Evolutionary conservation across 2,888 invertebrate genomes (phyloP), one percentile per base, ranked within the genome.

Genomic region (Synanthedon myopaeformis): DNA sequence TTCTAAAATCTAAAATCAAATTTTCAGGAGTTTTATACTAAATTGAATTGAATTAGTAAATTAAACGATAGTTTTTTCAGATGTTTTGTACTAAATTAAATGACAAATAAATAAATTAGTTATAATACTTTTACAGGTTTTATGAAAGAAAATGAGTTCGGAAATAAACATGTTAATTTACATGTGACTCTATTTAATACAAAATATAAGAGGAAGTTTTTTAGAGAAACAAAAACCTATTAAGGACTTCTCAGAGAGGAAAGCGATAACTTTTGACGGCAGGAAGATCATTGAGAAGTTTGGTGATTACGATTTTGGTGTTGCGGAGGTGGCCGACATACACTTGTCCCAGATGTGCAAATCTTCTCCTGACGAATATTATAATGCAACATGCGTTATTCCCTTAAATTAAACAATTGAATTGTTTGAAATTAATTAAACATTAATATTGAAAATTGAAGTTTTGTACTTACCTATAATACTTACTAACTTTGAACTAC

Each of bases 111-210:
- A 6, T 28, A n/a, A 28, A 35, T 35, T 35, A 35, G 28, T 35
- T 28, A 28, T 8, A 8, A 3, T 28, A 51, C 35, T 48, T 19
- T 67, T 69, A 52, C 35, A 84, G 84, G 82, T 51, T 74, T 69
- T 53, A 78, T 84, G 79, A 52, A 42, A n/a, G 55, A 75, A 0
- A 68, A 63, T 48, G 69, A 77, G 3, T 57, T 66, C 41, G 76
- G 58, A 5, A 64, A 75, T 28, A 74, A 79, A 1, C 82, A 77
- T 54, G 92, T 97, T 0, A 97, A 96, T 74, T 76, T 98, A 1
- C 98, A 98, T 72, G 91, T 94, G 51, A 98, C 98, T 0, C 68
- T 97, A 10, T 92, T 98, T 83, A 98, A 97, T 76, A 90, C 92
- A 0, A 78, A 65, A 52, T 78, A 78, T 52, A 71, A 78, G 58